Conservation (phyloP, 1,140 invertebrate genomes). For the Lutraria rhynchaena region DNA sequence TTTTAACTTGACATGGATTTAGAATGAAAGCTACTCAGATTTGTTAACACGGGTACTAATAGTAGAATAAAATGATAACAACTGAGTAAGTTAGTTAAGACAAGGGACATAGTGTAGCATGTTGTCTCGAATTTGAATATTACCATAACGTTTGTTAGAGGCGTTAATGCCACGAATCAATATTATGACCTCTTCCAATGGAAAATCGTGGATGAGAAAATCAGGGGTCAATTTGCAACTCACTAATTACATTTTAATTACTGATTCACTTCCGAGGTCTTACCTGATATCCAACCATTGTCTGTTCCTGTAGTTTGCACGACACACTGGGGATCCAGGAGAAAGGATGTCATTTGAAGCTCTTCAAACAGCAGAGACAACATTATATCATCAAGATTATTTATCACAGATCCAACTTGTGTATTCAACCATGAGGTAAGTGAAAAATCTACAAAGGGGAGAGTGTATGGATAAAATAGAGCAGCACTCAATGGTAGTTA, state of each 20-base stretch:
- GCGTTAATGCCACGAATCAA: no score
- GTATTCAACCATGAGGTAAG: not conserved
- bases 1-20: not conserved
- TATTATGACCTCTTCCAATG: no score
- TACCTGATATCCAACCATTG: conserved; percentile 14
- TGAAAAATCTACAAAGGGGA: conserved; percentile 15
- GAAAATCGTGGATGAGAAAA: no score
- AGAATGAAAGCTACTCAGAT: not conserved
- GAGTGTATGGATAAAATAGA: no score
- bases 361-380: conserved; percentile 16
- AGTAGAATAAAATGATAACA: not conserved
- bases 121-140: no score
- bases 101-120: no score
- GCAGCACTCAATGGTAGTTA: no score
- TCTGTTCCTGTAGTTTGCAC: not conserved
- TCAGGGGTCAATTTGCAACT: no score
- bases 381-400: not conserved
- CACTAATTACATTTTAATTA: no score
- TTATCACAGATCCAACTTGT: not conserved
- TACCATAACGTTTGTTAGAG: no score
- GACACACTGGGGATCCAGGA: not conserved
- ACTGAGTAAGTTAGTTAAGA: not conserved
- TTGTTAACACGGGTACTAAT: not conserved
- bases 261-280: no score
- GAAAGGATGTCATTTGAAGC: conserved; percentile 1